These are phyloP conservation scores for Lepidurus arcticus DNA, from an alignment of 1,140 invertebrate genomes.

Conservation along the genomic window DNA sequence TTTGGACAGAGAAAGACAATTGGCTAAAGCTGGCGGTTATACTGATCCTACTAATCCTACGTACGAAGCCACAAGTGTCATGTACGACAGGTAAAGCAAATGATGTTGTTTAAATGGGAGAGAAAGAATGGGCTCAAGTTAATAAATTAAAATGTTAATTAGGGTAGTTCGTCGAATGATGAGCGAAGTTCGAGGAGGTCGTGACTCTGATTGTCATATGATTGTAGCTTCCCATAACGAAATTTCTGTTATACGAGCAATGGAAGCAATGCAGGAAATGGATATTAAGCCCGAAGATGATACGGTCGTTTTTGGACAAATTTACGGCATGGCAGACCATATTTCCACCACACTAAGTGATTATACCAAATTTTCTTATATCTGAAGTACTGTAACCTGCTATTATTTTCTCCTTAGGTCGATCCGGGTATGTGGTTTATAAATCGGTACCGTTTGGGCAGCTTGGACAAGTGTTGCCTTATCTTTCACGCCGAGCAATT, in stretches of 20 bases:
- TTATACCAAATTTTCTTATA: background rate
- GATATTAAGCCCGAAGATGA: constrained; percentile 33
- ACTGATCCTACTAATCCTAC: constrained; percentile 38
- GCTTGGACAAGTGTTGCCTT: constrained; percentile 50
- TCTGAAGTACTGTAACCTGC: background rate
- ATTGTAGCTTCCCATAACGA: constrained; percentile 47
- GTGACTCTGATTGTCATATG: constrained; percentile 35
- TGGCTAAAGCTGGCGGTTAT: constrained; percentile 33
- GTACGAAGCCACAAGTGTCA: constrained; percentile 37
- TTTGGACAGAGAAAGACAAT: constrained; percentile 42
- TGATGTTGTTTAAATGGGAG: background rate
- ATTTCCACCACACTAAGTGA: constrained; percentile 51
- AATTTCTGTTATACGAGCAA: constrained; percentile 40
- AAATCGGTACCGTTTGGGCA: constrained; percentile 55
- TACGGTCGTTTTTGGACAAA: constrained; percentile 51
- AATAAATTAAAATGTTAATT: background rate
- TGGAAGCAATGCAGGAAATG: constrained; percentile 37
- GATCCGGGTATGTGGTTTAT: constrained; percentile 51
- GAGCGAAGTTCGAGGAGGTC: background rate
- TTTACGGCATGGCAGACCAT: constrained; percentile 55
- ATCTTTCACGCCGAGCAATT: constrained; percentile 49
- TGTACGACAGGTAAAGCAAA: constrained; percentile 37
- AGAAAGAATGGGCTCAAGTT: background rate
- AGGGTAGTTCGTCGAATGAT: constrained; percentile 28
- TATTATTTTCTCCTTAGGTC: constrained; percentile 42